Base-by-base conservation (phyloP, 2,888 invertebrate genomes). In the Archips xylosteana region DNA sequence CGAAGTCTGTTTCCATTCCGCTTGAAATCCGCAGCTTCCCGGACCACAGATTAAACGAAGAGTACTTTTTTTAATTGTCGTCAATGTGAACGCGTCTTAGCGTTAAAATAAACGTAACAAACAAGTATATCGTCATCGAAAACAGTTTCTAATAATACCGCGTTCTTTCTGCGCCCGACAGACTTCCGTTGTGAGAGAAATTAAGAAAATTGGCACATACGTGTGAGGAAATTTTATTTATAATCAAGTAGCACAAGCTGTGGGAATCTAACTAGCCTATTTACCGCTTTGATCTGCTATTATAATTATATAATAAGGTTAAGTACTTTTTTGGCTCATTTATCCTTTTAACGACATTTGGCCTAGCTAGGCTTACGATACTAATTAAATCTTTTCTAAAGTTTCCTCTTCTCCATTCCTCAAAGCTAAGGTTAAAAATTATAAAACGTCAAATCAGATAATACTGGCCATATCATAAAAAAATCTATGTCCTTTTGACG, bases 41-140 rank as follows among this genome's bases (percentile, higher is more conserved):
- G 23, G 32, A 32, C 32, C 57, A 57, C 23, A 3, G 32, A 57
- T 32, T 2, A 34, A 57, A 57, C 6, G 32, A 12, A 23, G 23
- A 6, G 54, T 32, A 59, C 34, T 45, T 34, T 47, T 23, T 69
- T 36, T 49, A 39, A 23, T 13, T 9, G 34, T 10, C 3, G 23
- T 15, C 3, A 23, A 12, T 61, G 60, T 71, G 65, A 47, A 60
- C 23, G 32, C 13, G 65, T 23, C 65, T 49, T 71, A 15, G 39
- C 13, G 42, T 15, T 12, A n/a, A 51, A 67, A 62, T 49, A 59
- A 62, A 54, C 32, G 49, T 39, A 69, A 69, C 68, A 73, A 69
- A 69, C 63, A 73, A 64, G 67, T 72, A 47, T 72, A 57, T 63
- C 63, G 73, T 69, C 73, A 69, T 69, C 49, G 68, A 62, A 73